Percentiles rank a stretch among this genome's conserved stretches.
Conservation (phyloP, 2,797 vertebrate species). For the Podargus strigoides region DNA sequence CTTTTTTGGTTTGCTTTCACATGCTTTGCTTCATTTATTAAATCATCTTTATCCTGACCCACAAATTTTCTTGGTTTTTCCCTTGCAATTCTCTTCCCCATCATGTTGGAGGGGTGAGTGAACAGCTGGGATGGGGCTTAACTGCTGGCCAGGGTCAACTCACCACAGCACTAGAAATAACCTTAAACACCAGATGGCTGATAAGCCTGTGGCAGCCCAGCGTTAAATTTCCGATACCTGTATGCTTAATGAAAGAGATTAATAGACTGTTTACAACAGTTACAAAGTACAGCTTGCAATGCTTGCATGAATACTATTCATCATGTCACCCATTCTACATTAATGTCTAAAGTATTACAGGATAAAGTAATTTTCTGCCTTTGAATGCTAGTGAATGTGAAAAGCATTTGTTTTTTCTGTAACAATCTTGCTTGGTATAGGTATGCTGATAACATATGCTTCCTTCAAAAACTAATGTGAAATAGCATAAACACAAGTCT, state of each 20-base stretch:
- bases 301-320: background rate
- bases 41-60: background rate
- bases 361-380: background rate
- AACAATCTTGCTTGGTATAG: background rate
- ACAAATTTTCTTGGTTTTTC: background rate
- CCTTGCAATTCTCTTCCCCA: background rate
- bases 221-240: background rate
- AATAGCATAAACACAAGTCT: background rate
- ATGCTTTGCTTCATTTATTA: background rate
- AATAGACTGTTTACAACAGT: background rate
- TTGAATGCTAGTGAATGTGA: background rate
- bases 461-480: background rate
- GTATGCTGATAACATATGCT: background rate
- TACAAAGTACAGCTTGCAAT: background rate
- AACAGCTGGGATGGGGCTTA: background rate
- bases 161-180: background rate
- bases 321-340: background rate
- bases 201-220: background rate
- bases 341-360: background rate
- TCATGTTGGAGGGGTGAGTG: accelerated
- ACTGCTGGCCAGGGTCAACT: background rate
- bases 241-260: background rate
- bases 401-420: background rate
- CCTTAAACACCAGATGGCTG: background rate
- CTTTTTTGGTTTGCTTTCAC: background rate